Evolutionary conservation across 2,113 vertebrate species (phyloP), one percentile per base, ranked within the genome.

Genomic region (Psilopsiagon aurifrons): DNA sequence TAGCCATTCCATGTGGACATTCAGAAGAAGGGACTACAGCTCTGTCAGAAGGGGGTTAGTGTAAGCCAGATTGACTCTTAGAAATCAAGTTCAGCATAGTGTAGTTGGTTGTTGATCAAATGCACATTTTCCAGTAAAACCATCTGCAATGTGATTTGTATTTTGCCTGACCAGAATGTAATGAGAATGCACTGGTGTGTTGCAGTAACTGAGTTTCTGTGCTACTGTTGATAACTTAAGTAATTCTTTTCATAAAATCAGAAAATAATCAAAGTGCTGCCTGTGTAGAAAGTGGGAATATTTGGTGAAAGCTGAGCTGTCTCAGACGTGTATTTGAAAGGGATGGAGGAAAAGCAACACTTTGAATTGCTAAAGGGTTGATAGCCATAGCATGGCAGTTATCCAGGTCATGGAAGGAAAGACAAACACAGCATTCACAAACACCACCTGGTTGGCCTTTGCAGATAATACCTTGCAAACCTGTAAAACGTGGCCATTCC

Each of bases 141-240:
- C 90, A 94, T 92, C 93, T 96, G 94, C 93, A 87, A 44, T 17
- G 75, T 22, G 89, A 76, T 84, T 78, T 83, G 63, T 0, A 11
- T 60, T 84, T 57, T 67, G 82, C 81, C 92, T 94, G 90, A 80
- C 63, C 82, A 63, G 92, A 90, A 91, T 94, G 27, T 77, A 76
- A 87, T 69, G 75, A 91, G 81, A 52, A 29, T 39, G 51, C 55
- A 25, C 44, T 9, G 2, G 3, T 52, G 60, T 75, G 62, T 33
- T 64, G 43, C 33, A n/a, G 39, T 22, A 47, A 64, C 43, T 5
- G 77, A 82, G 35, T 49, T 82, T 76, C 89, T 75, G 27, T 43
- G 49, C 84, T 84, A 9, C 17, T 85, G 49, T 52, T 79, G 66
- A 46, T 60, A 87, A 71, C 35, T 78, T 55, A 44, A 94, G 39